Evolutionary conservation across 1,140 invertebrate genomes (phyloP), one percentile per base, ranked within the genome.

Genomic region (Temnothorax curvispinosus): DNA sequence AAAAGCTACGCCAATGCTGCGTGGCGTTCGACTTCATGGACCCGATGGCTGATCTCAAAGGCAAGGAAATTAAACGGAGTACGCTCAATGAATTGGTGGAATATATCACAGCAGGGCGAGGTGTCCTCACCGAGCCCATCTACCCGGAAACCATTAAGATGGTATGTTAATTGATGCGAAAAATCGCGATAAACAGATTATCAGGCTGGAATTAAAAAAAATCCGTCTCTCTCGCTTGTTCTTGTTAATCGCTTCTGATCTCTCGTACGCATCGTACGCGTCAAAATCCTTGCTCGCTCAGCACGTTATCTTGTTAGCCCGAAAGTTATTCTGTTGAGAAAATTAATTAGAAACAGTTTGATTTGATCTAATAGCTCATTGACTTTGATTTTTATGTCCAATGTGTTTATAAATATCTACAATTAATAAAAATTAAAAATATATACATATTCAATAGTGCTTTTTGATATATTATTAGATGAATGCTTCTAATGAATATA

Each of bases 21-120:
- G 98, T 99, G 93, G 97, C 99, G 91, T 99, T 99, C 96, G 99
- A 99, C 96, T 99, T 99, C 96, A 98, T 99, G 97, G 99, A 99
- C 96, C 99, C 99, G 65, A 98, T 99, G 82, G 98, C 98, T 94
- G 99, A 99, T 96, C 96, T 99, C 89, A 99, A 99, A 96, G 99
- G 98, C 92, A 99, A 99, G 95, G 99, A 99, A 96, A 98, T 99
- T 89, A 99, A 99, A 96, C 97, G 99, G 93, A 98, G 97, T 91
- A 98, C 99, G 88, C 97, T 99, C 84, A 99, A 99, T 96, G 99
- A 99, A 96, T 97, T 99, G 95, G 99, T 99, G 88, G 99, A 99
- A 94, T 99, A 99, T 96, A 98, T 99, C 93, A 99, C 98, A 91
- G 97, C 97, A 90, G 99, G 98, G 82, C 96, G 98, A 93, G 98